Evolutionary conservation across 2,888 invertebrate genomes (phyloP), one percentile per base, ranked within the genome.

Genomic region (Morpho deidamia): DNA sequence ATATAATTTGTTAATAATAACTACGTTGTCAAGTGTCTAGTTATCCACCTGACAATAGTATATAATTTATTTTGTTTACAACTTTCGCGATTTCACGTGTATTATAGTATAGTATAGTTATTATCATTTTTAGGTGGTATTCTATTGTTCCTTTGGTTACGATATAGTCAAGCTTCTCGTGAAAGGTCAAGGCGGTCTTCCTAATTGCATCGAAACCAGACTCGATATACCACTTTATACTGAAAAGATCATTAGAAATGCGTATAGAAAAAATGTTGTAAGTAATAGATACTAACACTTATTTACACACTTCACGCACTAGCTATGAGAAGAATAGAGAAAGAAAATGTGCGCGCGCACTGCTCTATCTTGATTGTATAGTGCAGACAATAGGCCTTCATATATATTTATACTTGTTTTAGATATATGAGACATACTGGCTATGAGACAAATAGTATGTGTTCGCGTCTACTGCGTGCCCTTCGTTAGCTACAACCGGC

Each of bases 121-220:
- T 37, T 11, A 11, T n/a, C 7, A 2, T 39, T 64, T 66, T 2
- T 56, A 89, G 88, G 67, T 76, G 8, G 60, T 55, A 46, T 87
- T 88, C 55, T 66, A 59, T 40, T 88, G 83, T 38, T 88, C 89
- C 0, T 88, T 85, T 58, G 89, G 88, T 33, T 86, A 83, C 47
- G 84, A 88, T 5, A 79, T 77, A 1, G 73, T 80, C 1, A 84
- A 80, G 63, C 80, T 89, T 51, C 65, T 80, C 51, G 82, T 88
- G 1, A 79, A 66, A 62, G 89, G 89, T 2, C 77, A 86, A 66
- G 89, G 89, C 5, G 87, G 87, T n/a, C 61, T 88, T 11, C 89
- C 89, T 0, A 86, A 87, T 56, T 83, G 83, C 52, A 53, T 81
- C 1, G 88, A 84, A 59, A 81, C 78, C 0, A 76, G 89, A 51